These are phyloP conservation scores for Psilanteris sp. DNA, from an alignment of 1,140 invertebrate species.

Conservation along the genomic window DNA sequence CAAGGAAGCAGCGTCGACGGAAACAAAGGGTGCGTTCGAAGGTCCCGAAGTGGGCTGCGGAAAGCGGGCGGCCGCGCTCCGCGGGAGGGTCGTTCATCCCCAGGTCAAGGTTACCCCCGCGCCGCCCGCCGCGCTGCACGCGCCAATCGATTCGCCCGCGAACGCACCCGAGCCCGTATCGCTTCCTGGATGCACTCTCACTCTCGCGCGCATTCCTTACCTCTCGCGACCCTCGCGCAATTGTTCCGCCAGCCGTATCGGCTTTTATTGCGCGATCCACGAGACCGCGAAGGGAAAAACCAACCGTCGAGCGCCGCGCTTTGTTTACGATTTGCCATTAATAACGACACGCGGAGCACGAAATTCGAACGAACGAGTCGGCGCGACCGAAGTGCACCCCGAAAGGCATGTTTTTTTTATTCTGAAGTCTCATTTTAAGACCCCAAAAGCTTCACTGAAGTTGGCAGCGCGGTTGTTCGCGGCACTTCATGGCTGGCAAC, in stretches of 20 bases:
- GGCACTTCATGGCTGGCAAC: no score
- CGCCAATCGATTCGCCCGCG: constrained; percentile 48
- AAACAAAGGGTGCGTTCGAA: constrained; percentile 31
- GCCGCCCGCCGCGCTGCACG: constrained; percentile 24
- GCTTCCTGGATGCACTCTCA: constrained; percentile 33
- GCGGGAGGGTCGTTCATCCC: constrained; percentile 76
- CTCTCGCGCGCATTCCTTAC: constrained; percentile 18
- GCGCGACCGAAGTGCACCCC: no score
- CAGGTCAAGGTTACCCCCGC: constrained; percentile 77
- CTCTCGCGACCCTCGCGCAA: constrained; percentile 27
- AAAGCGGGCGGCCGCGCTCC: constrained; percentile 15
- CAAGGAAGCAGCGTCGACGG: constrained; percentile 33
- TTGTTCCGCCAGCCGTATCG: constrained; percentile 21
- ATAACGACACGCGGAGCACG: no score
- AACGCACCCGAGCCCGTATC: constrained; percentile 19
- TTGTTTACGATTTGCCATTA: no score
- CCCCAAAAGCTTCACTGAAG: no score
- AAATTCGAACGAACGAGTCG: no score
- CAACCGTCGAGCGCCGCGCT: no score
- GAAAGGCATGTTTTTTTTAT: no score
- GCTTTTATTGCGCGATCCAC: constrained; percentile 7
- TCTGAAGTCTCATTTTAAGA: no score
- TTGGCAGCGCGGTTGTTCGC: no score
- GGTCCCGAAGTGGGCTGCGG: constrained; percentile 23
- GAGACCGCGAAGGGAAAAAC: constrained; percentile 3